A percentile compares a stretch with the other conserved stretches of the same genome.
phyloP scores from a whole-genome alignment of 2,113 vertebrate genomes.

The Tetraodon nigroviridis region DNA sequence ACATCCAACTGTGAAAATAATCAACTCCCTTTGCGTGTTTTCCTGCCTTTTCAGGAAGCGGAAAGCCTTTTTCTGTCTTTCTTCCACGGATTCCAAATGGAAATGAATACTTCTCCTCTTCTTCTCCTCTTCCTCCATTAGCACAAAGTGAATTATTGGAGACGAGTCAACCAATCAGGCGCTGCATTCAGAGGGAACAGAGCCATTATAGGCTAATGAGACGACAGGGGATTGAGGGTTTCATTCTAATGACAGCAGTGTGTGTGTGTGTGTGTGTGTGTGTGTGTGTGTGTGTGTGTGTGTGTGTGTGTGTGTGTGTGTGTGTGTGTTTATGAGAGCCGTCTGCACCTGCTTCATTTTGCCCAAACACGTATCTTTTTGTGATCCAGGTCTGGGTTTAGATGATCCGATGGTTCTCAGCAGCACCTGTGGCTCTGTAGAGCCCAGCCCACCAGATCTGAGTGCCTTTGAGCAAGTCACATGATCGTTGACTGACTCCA shows the following conservation, averaged over 20 bases:
- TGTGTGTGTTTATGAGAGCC: slow-evolving; percentile 42
- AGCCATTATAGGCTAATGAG: slow-evolving; percentile 62
- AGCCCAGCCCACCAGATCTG: not conserved
- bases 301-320: too few relatives aligned
- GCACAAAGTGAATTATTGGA: slow-evolving; percentile 60
- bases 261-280: too few relatives aligned
- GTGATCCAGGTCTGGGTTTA: slow-evolving; percentile 31
- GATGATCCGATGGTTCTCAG: slow-evolving; percentile 28
- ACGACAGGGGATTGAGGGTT: slow-evolving; percentile 53
- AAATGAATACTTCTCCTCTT: slow-evolving; percentile 5
- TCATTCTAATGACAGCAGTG: slow-evolving; percentile 57
- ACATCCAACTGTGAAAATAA: slow-evolving; percentile 11
- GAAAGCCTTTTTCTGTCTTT: slow-evolving; percentile 13
- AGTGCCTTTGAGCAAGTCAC: not conserved
- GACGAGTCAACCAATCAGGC: slow-evolving; percentile 61
- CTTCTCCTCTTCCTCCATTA: slow-evolving; percentile 36
- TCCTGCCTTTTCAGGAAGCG: slow-evolving; percentile 13
- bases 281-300: slow-evolving; percentile 59
- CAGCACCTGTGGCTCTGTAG: slow-evolving; percentile 47
- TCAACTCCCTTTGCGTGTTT: slow-evolving; percentile 1
- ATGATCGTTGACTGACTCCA: slow-evolving; percentile 14
- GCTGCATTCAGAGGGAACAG: slow-evolving; percentile 45
- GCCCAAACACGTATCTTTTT: not conserved
- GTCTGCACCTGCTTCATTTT: slow-evolving; percentile 48
- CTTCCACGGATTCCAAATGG: not conserved